These are phyloP conservation scores for Cheirogaleus medius DNA, from an alignment of 2,113 vertebrate genomes.

Conservation along the genomic window DNA sequence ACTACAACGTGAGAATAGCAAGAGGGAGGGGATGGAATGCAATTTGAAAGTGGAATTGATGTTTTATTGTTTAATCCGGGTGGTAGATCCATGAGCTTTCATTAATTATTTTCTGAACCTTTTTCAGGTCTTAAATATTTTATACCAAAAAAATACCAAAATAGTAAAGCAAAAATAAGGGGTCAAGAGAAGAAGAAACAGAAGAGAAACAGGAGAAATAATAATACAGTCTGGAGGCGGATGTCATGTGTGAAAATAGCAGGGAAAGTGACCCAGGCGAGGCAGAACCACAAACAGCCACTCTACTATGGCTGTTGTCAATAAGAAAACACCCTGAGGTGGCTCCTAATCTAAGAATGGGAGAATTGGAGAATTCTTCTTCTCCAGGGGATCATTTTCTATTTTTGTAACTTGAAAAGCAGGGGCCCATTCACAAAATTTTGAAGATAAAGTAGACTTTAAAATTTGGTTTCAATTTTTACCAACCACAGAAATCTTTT, in stretches of 20 bases:
- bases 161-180: not conserved
- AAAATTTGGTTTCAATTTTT: not conserved
- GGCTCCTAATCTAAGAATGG: not conserved
- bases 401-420: not conserved
- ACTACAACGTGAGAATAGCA: not conserved
- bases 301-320: fast-evolving
- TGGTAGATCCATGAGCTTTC: not conserved
- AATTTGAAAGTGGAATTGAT: fast-evolving
- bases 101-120: not conserved
- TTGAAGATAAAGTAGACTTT: not conserved
- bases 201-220: not conserved
- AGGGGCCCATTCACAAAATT: not conserved
- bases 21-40: not conserved
- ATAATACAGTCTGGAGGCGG: not conserved
- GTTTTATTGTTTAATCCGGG: not conserved
- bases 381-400: not conserved
- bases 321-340: not conserved
- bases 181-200: not conserved
- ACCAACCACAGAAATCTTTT: not conserved
- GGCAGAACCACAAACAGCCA: not conserved
- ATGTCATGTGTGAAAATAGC: not conserved
- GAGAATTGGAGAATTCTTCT: not conserved
- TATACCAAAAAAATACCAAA: not conserved
- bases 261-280: not conserved
- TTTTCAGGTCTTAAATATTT: not conserved